Conservation (phyloP, 2,888 invertebrate species). For the Syrista parreyssii region DNA sequence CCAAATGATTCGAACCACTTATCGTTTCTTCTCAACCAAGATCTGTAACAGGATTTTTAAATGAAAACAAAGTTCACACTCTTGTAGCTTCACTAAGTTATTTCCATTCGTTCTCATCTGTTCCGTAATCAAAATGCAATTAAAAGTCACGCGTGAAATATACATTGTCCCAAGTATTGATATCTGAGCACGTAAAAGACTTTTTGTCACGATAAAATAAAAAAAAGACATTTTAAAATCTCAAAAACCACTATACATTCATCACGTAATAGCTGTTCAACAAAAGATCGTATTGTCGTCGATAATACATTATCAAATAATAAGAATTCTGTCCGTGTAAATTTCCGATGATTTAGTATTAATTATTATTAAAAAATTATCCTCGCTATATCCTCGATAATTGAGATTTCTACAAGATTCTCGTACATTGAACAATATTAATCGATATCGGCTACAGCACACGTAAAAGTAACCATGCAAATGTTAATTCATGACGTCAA, state of each 20-base stretch:
- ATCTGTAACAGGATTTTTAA: slow-evolving; percentile 31
- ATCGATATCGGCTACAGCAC: background rate
- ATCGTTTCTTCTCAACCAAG: slow-evolving; percentile 48
- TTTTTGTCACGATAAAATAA: background rate
- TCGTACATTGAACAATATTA: background rate
- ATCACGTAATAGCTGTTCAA: background rate
- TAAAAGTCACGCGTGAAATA: background rate
- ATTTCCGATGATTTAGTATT: background rate
- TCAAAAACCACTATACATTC: background rate
- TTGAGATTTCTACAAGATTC: background rate
- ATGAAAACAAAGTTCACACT: background rate
- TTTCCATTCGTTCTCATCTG: too few species aligned
- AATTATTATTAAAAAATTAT: background rate
- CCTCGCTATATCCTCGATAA: background rate
- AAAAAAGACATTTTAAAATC: background rate
- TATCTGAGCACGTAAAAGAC: background rate
- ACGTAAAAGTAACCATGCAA: background rate
- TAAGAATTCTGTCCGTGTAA: background rate
- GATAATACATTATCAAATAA: background rate
- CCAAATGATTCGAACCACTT: slow-evolving; percentile 50
- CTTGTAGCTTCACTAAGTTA: background rate
- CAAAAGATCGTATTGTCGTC: background rate
- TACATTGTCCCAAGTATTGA: background rate
- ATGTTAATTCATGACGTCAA: background rate
- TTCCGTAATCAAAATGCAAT: background rate